Percentiles rank a stretch among this genome's conserved stretches.
Conservation (phyloP, 2,888 invertebrate species). For the Orthosia gracilis region DNA sequence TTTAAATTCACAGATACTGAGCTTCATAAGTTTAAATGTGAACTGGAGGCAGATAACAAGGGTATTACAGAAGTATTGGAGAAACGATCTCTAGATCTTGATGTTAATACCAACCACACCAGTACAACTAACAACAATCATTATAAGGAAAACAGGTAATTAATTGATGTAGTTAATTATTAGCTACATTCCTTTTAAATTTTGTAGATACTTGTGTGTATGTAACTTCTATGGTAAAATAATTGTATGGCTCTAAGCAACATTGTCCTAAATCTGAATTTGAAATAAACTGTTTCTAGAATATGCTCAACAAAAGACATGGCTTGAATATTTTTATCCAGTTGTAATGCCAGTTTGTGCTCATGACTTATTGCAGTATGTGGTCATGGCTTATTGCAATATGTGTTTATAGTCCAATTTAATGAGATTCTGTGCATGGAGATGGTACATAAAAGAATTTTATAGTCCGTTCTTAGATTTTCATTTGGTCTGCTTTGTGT, state of each 20-base stretch:
- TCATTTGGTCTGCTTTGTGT: too few relatives aligned
- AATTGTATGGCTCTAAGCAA: not conserved
- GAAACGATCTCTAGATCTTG: slow-evolving; percentile 97
- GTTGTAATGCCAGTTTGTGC: not conserved
- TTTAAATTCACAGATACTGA: slow-evolving; percentile 92
- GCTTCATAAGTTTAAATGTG: slow-evolving; percentile 99
- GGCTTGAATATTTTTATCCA: not conserved
- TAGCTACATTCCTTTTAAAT: too few relatives aligned
- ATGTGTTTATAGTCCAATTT: not conserved
- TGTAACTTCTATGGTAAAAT: not conserved
- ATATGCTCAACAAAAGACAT: not conserved
- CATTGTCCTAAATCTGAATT: not conserved
- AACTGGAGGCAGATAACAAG: slow-evolving; percentile 99
- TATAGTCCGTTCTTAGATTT: too few relatives aligned
- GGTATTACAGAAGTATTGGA: slow-evolving; percentile 99
- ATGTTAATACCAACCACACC: slow-evolving; percentile 90
- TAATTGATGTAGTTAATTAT: not conserved
- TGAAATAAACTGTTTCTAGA: not conserved
- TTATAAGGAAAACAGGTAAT: slow-evolving; percentile 94
- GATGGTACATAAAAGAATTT: too few relatives aligned
- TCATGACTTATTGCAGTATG: not conserved
- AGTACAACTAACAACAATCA: slow-evolving; percentile 91
- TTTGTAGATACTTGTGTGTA: not conserved
- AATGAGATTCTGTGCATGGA: not conserved
- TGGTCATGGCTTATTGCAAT: not conserved